phyloP scores from a whole-genome alignment of 2,888 invertebrate genomes.

The Orthonevra nobilis region DNA sequence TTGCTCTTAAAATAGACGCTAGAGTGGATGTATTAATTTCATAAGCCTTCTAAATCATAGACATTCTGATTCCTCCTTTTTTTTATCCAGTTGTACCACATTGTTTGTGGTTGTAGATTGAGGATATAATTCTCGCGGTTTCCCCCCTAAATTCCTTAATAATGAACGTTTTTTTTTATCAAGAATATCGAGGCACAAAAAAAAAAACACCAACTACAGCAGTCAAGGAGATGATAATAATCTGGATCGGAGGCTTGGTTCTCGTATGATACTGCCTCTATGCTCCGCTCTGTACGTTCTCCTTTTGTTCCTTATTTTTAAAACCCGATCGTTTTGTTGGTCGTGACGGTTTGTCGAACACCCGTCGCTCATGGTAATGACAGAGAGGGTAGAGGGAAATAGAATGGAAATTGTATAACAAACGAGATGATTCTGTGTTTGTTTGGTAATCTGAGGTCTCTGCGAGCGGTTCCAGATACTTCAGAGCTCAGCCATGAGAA shows the following conservation, averaged over 20 bases:
- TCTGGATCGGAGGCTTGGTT: constrained; percentile 36
- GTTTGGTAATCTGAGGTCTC: constrained; percentile 41
- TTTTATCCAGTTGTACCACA: background rate
- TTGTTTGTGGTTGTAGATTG: background rate
- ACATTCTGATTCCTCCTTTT: background rate
- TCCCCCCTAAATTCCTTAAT: constrained; percentile 1
- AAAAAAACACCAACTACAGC: constrained; percentile 4
- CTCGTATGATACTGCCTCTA: constrained; percentile 1
- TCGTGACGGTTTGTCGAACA: constrained; percentile 57
- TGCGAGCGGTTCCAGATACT: constrained; percentile 14
- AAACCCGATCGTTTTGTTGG: constrained; percentile 25
- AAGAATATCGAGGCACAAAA: background rate
- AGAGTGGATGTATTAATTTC: constrained; percentile 4
- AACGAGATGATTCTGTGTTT: constrained; percentile 45
- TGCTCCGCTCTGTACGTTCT: background rate
- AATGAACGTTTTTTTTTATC: background rate
- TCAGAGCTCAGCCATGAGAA: constrained; percentile 1
- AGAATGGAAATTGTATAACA: constrained; percentile 40
- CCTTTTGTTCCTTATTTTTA: constrained; percentile 11
- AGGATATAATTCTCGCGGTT: background rate
- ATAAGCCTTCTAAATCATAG: constrained; percentile 20
- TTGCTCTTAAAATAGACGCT: constrained; percentile 35
- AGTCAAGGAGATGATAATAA: constrained; percentile 37
- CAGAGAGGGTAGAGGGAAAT: background rate
- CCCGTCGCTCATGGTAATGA: constrained; percentile 26